phyloP scores from a whole-genome alignment of 2,888 invertebrate genomes.

The Tenthredo notha region DNA sequence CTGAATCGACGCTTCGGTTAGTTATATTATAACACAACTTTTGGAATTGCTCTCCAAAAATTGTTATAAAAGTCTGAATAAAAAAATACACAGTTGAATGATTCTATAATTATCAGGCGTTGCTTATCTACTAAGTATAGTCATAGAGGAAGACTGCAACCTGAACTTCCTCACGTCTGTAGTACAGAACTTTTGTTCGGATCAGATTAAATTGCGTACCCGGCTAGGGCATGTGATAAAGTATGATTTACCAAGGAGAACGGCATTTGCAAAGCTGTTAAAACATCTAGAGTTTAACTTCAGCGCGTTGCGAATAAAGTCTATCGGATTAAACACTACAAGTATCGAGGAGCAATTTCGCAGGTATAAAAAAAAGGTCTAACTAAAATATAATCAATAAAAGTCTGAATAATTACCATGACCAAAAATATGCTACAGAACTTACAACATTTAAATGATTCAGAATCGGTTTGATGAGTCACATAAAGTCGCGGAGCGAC shows the following conservation, averaged over 20 bases:
- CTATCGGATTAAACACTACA: conserved; percentile 58
- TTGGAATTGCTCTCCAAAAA: neutral
- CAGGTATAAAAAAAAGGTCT: conserved; percentile 52
- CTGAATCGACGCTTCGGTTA: conserved; percentile 62
- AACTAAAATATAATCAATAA: neutral
- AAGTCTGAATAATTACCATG: neutral
- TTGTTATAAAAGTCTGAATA: neutral
- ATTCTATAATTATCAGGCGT: conserved; percentile 54
- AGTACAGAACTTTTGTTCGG: conserved; percentile 58
- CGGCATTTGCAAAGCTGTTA: conserved; percentile 62
- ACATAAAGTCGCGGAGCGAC: conserved; percentile 26
- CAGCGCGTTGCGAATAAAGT: conserved; percentile 57
- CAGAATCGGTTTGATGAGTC: conserved; percentile 62
- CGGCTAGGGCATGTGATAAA: conserved; percentile 59
- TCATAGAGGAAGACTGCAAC: conserved; percentile 56
- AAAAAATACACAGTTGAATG: conserved; percentile 14
- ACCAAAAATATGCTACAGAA: neutral
- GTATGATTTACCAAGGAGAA: conserved; percentile 58
- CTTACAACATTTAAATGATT: neutral
- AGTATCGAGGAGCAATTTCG: conserved; percentile 62
- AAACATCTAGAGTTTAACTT: conserved; percentile 58
- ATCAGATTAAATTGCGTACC: conserved; percentile 57
- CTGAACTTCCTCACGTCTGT: conserved; percentile 48
- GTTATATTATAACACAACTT: conserved; percentile 13
- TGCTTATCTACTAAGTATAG: conserved; percentile 58